Evolutionary conservation across 2,888 invertebrate genomes (phyloP).

Genomic region (Cartodere bifasciata): DNA sequence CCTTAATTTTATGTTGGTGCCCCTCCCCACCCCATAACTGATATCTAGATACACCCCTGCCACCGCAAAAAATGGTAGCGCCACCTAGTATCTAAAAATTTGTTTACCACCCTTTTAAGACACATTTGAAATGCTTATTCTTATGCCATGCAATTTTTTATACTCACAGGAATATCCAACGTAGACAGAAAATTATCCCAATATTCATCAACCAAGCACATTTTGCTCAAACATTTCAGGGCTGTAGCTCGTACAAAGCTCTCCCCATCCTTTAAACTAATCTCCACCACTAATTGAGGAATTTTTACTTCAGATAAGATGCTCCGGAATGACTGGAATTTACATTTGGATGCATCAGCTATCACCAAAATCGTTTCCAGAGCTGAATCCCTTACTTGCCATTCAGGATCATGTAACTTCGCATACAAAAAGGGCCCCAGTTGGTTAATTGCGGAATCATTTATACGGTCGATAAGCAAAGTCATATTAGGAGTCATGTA

Average conservation of each 20-base stretch:
- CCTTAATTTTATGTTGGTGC: no score
- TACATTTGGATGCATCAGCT: slow-evolving; percentile 7
- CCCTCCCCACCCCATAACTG: no score
- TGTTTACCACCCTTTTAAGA: no score
- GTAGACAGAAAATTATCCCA: slow-evolving; percentile 52
- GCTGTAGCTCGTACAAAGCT: slow-evolving; percentile 67
- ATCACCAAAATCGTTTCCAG: slow-evolving; percentile 49
- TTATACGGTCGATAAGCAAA: slow-evolving; percentile 52
- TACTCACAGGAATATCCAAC: slow-evolving; percentile 48
- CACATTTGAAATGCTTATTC: no score
- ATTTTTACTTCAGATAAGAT: slow-evolving; percentile 53
- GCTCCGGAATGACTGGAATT: slow-evolving; percentile 65
- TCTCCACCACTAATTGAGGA: slow-evolving; percentile 48
- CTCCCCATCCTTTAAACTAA: slow-evolving; percentile 56
- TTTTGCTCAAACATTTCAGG: slow-evolving; percentile 54
- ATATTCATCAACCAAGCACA: slow-evolving; percentile 48
- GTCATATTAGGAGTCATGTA: slow-evolving; percentile 69
- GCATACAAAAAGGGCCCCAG: slow-evolving; percentile 54
- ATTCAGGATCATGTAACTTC: slow-evolving; percentile 57
- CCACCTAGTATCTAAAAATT: no score
- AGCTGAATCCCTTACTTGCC: slow-evolving; percentile 71
- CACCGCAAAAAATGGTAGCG: no score
- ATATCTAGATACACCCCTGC: no score
- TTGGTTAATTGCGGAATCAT: slow-evolving; percentile 47
- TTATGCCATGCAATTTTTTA: not conserved